Conservation (phyloP, 2,888 invertebrate species). For the Lamellibrachia satsuma region DNA sequence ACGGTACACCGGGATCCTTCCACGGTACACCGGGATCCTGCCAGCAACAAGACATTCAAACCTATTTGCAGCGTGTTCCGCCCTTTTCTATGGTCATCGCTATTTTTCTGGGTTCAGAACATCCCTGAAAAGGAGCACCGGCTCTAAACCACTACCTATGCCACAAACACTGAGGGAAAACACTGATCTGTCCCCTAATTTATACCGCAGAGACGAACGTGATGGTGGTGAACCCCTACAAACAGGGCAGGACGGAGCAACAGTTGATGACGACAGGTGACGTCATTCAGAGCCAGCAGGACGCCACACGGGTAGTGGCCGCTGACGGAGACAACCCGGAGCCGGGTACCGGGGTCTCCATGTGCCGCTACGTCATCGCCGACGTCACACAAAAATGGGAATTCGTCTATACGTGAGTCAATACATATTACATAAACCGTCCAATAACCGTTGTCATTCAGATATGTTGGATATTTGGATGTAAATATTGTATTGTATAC, state of each 20-base stretch:
- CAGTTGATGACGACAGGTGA: conserved; percentile 17
- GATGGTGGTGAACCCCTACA: background rate
- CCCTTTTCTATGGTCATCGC: too few species aligned
- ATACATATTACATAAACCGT: background rate
- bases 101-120: too few species aligned
- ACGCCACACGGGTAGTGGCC: background rate
- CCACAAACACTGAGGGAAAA: too few species aligned
- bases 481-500: background rate
- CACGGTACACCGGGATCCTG: too few species aligned
- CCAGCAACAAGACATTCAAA: too few species aligned
- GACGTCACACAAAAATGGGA: conserved; percentile 21
- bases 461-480: background rate
- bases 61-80: too few species aligned
- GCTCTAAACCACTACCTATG: too few species aligned
- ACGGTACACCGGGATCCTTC: too few species aligned
- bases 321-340: background rate
- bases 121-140: too few species aligned
- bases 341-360: background rate
- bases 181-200: background rate
- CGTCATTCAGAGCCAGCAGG: background rate
- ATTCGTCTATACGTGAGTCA: conserved; percentile 7
- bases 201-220: background rate
- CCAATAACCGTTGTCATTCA: background rate
- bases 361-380: conserved; percentile 18
- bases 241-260: background rate